Base-by-base conservation (phyloP, 1,140 invertebrate species). In the Aporrectodea caliginosa region DNA sequence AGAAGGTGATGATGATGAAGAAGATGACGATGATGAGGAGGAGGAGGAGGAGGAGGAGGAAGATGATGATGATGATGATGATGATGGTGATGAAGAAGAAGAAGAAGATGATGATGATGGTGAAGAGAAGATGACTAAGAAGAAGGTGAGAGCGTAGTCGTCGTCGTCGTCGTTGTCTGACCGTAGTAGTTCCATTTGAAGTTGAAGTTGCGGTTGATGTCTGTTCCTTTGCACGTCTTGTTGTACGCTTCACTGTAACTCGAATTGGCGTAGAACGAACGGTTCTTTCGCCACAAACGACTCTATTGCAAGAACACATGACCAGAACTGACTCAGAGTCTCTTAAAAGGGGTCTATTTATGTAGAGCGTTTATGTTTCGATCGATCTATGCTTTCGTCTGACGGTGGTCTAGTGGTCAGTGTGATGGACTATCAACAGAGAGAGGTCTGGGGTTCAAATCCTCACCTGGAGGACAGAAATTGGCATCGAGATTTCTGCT, bases 221-320 rank as follows among this genome's bases (percentile, higher is more conserved):
- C 79, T 30, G 35, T 73, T 69, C 79, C 79, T 32, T 16, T 32
- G 74, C 82, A 83, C 1, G 76, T 31, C 33, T 78, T 78, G 34
- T 34, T 78, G 30, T 78, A 74, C 35, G 78, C 35, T 77, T 78
- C 80, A 70, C 58, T 80, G 35, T 78, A 81, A 34, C 35, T 77
- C 2, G 33, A 35, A 35, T 35, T 69, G 31, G 22, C 33, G 16
- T 1, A 27, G 16, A 73, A 43, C 27, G 32, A 35, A 0, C 81
- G 75, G 43, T 80, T 83, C 73, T 83, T 83, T 33, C 82, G 32
- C 82, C 82, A 83, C 70, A 83, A 71, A 33, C 82, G 22, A 29
- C 2, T 1, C 34, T 71, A 16, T n/a, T n/a, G n/a, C n/a, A n/a
- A n/a, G n/a, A n/a, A n/a, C n/a, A n/a, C n/a, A n/a, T n/a, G n/a